Conservation (phyloP, 1,140 invertebrate species). For the Aphaenogaster floridana region DNA sequence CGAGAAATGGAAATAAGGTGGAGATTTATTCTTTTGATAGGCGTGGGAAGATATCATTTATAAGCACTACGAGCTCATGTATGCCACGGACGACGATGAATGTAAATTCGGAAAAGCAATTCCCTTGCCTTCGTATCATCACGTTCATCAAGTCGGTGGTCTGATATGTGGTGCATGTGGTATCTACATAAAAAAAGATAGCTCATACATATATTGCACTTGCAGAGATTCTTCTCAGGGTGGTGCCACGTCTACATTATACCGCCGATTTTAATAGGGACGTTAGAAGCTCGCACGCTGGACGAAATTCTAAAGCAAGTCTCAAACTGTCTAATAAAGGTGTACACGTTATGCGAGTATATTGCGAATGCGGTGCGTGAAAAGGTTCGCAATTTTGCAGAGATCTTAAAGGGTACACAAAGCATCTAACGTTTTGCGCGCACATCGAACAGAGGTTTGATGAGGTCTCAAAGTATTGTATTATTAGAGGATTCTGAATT, state of each 20-base stretch:
- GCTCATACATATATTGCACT: slow-evolving; percentile 16
- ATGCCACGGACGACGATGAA: slow-evolving; percentile 17
- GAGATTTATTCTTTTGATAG: slow-evolving; percentile 61
- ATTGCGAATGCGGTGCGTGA: slow-evolving; percentile 44
- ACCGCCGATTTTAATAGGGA: slow-evolving; percentile 70
- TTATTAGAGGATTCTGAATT: not conserved
- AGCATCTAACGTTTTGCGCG: not conserved
- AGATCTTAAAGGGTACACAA: not conserved
- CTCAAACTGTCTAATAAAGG: slow-evolving; percentile 73
- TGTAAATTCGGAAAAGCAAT: slow-evolving; percentile 68
- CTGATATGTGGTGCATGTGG: not conserved
- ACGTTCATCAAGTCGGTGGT: slow-evolving; percentile 73
- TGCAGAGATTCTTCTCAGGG: slow-evolving; percentile 72
- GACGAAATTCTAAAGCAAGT: slow-evolving; percentile 72
- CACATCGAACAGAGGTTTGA: not conserved
- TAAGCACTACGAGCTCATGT: slow-evolving; percentile 71
- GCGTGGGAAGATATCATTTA: slow-evolving; percentile 77
- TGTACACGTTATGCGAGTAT: slow-evolving; percentile 74
- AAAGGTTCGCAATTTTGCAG: slow-evolving; percentile 41
- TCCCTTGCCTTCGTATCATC: slow-evolving; percentile 71
- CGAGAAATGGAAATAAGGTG: slow-evolving; percentile 2
- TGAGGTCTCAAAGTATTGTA: slow-evolving; percentile 4
- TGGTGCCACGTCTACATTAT: slow-evolving; percentile 72
- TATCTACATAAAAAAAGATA: slow-evolving; percentile 7
- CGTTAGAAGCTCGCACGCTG: slow-evolving; percentile 58